Base-by-base conservation (phyloP, 92 coral and sea anemone genomes). In the Actinostola sp. region DNA sequence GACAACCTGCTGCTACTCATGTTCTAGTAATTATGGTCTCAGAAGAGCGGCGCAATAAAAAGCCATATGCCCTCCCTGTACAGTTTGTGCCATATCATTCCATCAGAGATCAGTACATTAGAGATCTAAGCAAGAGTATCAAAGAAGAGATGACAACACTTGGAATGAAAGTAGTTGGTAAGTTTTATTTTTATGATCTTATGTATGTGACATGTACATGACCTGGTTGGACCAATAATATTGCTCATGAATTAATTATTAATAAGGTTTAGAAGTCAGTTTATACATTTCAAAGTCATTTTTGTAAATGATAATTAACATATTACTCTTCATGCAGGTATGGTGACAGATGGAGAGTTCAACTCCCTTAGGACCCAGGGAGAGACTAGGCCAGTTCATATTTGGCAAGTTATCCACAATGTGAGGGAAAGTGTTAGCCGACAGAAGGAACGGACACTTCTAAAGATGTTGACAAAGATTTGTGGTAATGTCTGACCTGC, bases 261-360 rank as follows among this genome's bases (percentile, higher is more conserved):
- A n/a, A n/a, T n/a, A n/a, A n/a, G n/a, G n/a, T n/a, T n/a, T n/a
- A n/a, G n/a, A n/a, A n/a, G n/a, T n/a, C n/a, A n/a, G n/a, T n/a
- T n/a, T n/a, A n/a, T n/a, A n/a, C n/a, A n/a, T n/a, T n/a, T n/a
- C n/a, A n/a, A n/a, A n/a, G n/a, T n/a, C n/a, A n/a, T n/a, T n/a
- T n/a, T n/a, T n/a, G n/a, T n/a, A n/a, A n/a, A n/a, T n/a, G n/a
- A n/a, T n/a, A n/a, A n/a, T n/a, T n/a, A n/a, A n/a, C n/a, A n/a
- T n/a, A n/a, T n/a, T n/a, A n/a, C n/a, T n/a, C n/a, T n/a, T n/a
- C n/a, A n/a, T n/a, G n/a, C n/a, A n/a, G 88, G 95, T 15, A 68
- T 70, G 15, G 88, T 82, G 1, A 75, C 72, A 28, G 95, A 89
- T 85, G 95, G 89, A 5, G 89, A 89, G 51, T 84, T 89, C 41